Conservation (phyloP, 2,113 vertebrate genomes). For the Myrmecophaga tridactyla region DNA sequence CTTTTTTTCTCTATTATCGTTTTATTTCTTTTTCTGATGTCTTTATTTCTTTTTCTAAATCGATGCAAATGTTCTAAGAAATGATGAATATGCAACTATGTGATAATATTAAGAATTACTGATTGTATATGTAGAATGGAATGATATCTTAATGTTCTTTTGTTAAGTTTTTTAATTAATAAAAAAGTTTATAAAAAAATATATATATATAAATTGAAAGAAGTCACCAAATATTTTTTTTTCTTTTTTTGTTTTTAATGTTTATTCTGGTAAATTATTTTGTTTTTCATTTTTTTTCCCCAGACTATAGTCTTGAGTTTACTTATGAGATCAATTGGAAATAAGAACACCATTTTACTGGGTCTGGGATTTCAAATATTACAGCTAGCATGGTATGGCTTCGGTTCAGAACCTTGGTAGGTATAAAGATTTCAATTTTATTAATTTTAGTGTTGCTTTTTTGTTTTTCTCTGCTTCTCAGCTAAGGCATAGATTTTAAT, state of each 20-base stretch:
- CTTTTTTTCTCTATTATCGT: no score
- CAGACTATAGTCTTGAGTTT: conserved; percentile 92
- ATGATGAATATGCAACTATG: no score
- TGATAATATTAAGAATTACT: no score
- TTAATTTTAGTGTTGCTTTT: fast-evolving
- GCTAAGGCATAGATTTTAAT: not conserved
- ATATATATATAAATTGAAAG: no score
- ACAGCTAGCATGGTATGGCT: conserved; percentile 92
- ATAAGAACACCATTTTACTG: conserved; percentile 92
- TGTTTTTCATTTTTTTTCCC: not conserved
- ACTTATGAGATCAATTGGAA: conserved; percentile 93
- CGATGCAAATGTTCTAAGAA: no score
- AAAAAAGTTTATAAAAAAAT: no score
- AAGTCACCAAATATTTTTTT: not conserved
- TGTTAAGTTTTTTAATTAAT: no score
- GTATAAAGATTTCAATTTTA: conserved; percentile 26
- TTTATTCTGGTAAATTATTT: not conserved
- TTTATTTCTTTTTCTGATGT: no score
- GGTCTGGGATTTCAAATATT: conserved; percentile 92
- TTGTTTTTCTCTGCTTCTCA: not conserved
- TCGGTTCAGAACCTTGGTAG: conserved; percentile 92
- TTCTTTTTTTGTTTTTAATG: not conserved
- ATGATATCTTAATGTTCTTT: no score
- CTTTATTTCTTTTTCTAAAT: no score
- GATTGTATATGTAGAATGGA: no score